phyloP scores from a whole-genome alignment of 2,888 invertebrate genomes.

The Ecdyonurus torrentis region DNA sequence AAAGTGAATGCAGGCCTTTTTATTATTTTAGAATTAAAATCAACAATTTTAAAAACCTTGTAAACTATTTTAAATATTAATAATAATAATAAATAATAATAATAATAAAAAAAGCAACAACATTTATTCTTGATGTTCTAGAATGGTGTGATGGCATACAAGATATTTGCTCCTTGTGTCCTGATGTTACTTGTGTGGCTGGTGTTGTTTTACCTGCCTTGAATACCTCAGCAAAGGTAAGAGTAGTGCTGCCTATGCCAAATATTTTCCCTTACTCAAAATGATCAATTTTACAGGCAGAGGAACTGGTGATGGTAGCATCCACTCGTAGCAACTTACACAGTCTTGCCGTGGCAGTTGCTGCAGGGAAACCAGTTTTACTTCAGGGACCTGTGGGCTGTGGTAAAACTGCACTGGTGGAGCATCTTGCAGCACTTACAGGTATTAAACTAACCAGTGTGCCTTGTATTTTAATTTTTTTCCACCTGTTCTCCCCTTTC shows the following conservation, averaged over 20 bases:
- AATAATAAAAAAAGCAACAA: no score
- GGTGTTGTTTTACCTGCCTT: not conserved
- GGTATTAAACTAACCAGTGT: no score
- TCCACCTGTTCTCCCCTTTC: no score
- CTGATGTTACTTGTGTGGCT: not conserved
- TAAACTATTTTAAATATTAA: no score
- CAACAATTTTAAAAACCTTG: no score
- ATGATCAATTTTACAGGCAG: no score
- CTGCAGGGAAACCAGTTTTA: conserved; percentile 50
- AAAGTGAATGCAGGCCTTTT: no score
- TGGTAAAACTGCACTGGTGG: conserved; percentile 84
- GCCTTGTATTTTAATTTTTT: no score
- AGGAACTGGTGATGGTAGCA: conserved; percentile 45
- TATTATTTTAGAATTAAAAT: no score
- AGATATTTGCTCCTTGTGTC: not conserved
- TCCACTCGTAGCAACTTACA: conserved; percentile 58
- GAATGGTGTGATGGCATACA: not conserved
- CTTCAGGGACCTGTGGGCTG: conserved; percentile 82
- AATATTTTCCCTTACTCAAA: no score
- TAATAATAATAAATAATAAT: no score
- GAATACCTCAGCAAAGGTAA: not conserved
- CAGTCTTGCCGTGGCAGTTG: conserved; percentile 62
- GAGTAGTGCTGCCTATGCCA: no score
- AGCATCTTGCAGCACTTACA: conserved; percentile 66
- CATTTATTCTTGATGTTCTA: not conserved